Evolutionary conservation across 2,888 invertebrate genomes (phyloP), one percentile per base, ranked within the genome.

Genomic region (Hypselothyrea guttata): DNA sequence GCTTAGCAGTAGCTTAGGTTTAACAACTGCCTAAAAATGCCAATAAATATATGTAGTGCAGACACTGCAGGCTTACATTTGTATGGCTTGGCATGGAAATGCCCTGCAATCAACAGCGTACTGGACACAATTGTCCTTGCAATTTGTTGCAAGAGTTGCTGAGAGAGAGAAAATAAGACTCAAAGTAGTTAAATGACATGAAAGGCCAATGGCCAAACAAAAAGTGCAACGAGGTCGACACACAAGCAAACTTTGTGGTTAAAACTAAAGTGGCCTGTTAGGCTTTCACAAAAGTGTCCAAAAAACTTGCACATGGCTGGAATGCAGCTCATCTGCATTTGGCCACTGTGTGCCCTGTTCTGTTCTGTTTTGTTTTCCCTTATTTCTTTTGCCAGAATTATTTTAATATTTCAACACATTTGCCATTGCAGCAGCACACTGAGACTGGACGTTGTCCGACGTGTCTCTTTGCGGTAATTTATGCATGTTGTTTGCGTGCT

Each of bases 251-350:
- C 71, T 84, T 79, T 79, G 79, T 55, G 78, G 78, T 73, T 75
- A 71, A 73, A 75, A 83, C 66, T 83, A 76, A 85, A 78, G 84
- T 78, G 84, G 84, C 78, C 78, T 75, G 69, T 78, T 78, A 84
- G 81, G 75, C 75, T 77, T 81, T 81, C 77, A 74, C 34, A 65
- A 84, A 84, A 82, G 65, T 84, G 75, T 76, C 75, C 75, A 59
- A 79, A 82, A 76, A 79, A 75, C 73, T 82, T 71, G 78, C 56
- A 41, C 59, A 59, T 57, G 58, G 68, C 75, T 78, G 62, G 73
- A 75, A 83, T 82, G 65, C 62, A 54, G 64, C 59, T 70, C 74
- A 73, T 71, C 70, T 74, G 71, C 63, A 71, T 73, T 59, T 59
- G 52, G 54, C 42, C 47, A 72, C 62, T 53, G 47, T 63, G 48